phyloP scores from a whole-genome alignment of 2,113 vertebrate species.

The Falco punctatus region DNA sequence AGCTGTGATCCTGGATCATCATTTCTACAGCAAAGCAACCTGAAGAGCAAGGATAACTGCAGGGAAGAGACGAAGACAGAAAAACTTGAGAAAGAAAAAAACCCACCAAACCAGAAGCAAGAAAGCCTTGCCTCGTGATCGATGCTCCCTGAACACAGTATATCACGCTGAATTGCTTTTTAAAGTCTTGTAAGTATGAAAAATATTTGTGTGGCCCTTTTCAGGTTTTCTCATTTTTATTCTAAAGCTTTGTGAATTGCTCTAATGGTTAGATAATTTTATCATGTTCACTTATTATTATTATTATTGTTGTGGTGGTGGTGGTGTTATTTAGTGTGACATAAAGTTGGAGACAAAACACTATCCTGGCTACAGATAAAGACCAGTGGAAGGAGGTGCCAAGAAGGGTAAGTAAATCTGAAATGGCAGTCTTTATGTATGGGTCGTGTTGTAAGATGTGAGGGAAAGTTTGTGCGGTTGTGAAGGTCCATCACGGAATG shows the following conservation, averaged over 20 bases:
- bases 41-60: neutral
- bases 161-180: neutral
- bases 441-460: neutral
- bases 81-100: neutral
- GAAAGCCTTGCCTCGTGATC: neutral
- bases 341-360: neutral
- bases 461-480: fast-evolving
- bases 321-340: neutral
- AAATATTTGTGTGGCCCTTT: neutral
- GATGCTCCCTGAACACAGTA: neutral
- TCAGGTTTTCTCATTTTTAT: neutral
- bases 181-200: neutral
- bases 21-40: neutral
- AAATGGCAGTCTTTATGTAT: neutral
- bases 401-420: neutral
- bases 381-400: neutral
- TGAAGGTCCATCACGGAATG: neutral
- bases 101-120: neutral
- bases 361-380: neutral
- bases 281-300: neutral
- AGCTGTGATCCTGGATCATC: neutral
- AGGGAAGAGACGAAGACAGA: neutral
- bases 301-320: neutral
- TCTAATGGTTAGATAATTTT: neutral
- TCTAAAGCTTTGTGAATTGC: neutral